phyloP scores from a whole-genome alignment of 2,888 invertebrate species.

The Drosophila tanythrix region DNA sequence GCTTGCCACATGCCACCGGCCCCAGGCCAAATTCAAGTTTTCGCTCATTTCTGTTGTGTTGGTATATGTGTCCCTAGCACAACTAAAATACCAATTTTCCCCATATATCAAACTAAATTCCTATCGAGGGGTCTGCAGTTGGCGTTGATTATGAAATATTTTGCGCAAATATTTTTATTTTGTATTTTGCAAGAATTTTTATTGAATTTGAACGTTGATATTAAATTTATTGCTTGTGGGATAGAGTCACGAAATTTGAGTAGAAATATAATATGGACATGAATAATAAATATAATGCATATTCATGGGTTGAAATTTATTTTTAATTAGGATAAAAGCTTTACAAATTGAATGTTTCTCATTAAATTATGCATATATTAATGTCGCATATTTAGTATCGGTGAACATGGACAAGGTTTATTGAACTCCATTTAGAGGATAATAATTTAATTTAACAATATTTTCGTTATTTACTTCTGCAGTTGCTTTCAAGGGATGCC shows the following conservation, averaged over 20 bases:
- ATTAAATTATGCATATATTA: not conserved
- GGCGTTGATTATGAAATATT: constrained; percentile 15
- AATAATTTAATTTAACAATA: not conserved
- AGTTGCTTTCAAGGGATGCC: constrained; percentile 9
- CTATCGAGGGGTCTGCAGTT: constrained; percentile 12
- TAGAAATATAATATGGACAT: not conserved
- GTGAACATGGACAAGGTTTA: not conserved
- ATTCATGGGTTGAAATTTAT: not conserved
- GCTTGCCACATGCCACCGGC: constrained; percentile 1
- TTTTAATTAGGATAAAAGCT: constrained; percentile 17
- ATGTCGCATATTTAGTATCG: not conserved
- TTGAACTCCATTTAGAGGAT: not conserved
- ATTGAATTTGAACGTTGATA: constrained; percentile 13
- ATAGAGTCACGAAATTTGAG: not conserved
- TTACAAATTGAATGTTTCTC: not conserved
- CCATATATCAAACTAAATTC: constrained; percentile 35
- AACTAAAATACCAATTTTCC: constrained; percentile 17
- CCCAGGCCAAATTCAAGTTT: constrained; percentile 2
- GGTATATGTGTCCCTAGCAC: constrained; percentile 29
- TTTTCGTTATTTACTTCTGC: constrained; percentile 13
- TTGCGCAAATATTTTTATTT: constrained; percentile 22
- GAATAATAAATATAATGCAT: not conserved
- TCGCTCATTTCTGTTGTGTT: not conserved
- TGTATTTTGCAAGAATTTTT: constrained; percentile 17
- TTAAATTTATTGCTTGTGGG: not conserved